Base-by-base conservation (phyloP, 2,888 invertebrate species). In the Cryptocephalus moraei region DNA sequence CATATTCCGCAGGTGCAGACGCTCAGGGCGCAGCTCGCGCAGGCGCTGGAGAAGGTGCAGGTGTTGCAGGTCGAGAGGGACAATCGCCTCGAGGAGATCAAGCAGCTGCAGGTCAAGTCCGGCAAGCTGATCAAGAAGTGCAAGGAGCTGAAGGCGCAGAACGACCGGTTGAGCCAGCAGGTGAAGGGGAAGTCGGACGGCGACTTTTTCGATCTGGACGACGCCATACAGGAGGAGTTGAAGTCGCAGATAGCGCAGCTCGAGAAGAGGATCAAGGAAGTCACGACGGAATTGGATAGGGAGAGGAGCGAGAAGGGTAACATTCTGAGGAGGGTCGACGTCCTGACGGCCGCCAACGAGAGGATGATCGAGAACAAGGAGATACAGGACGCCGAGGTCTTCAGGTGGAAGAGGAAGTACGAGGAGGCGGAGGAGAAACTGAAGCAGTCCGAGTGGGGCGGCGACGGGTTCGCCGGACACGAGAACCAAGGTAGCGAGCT, bases 41-140 rank as follows among this genome's bases (percentile, higher is more conserved):
- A 79, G 54, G 69, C 81, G 31, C 75, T 79, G 58, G 75, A 79
- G 44, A 74, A 77, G 57, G 73, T 85, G n/a, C 67, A 73, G 32
- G 73, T 75, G 46, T 69, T 86, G 6, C 75, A 79, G 56, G 65
- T 71, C 1, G 78, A 82, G 51, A 76, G 79, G 50, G 74, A 77
- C 12, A 70, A 72, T 40, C 66, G 83, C 13, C 71, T 75, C 48
- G 74, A 77, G 46, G 84, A 86, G 56, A 74, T 85, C 8, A 77
- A 79, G 52, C 72, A 78, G 32, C 71, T 78, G 49, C 83, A 86
- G 65, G 69, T 80, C 0, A 89, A 89, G 64, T 80, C 83, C 32
- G 79, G 81, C 1, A 91, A 89, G 71, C 76, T 90, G 54, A 73
- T 92, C 56, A 85, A 86, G 60, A 92, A 91, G 67, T 70, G 92